Evolutionary conservation across 2,113 vertebrate genomes (phyloP).

Genomic region (Siniperca chuatsi): DNA sequence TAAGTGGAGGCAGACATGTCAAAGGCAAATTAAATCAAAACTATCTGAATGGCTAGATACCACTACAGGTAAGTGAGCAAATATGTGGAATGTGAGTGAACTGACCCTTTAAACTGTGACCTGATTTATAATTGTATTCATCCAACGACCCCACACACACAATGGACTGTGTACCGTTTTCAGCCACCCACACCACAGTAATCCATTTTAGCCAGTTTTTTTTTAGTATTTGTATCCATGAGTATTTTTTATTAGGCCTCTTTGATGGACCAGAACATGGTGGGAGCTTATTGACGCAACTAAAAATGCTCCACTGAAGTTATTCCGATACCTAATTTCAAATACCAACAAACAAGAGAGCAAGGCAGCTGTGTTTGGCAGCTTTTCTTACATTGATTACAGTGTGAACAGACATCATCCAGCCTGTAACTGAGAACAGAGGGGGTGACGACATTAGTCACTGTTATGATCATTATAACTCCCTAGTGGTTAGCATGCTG

Average conservation of each 20-base stretch:
- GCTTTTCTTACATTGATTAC: not conserved
- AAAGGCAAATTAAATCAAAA: not conserved
- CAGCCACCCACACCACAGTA: not conserved
- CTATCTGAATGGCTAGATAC: not conserved
- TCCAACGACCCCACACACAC: not conserved
- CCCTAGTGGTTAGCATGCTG: not conserved
- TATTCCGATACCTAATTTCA: not conserved
- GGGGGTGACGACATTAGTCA: slow-evolving; percentile 9
- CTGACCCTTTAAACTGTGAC: not conserved
- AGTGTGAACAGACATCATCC: not conserved
- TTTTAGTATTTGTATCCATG: not conserved
- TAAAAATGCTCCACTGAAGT: not conserved
- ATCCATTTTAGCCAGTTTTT: not conserved
- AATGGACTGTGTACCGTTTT: not conserved
- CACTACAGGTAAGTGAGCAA: not conserved
- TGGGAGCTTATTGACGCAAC: not conserved
- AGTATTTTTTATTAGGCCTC: not conserved
- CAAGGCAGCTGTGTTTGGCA: not conserved
- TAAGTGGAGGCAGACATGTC: no score
- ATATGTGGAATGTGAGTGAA: not conserved
- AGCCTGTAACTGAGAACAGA: not conserved
- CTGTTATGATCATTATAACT: not conserved
- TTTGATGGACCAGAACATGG: no score
- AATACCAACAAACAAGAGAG: not conserved
- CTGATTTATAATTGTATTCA: not conserved